Evolutionary conservation across 2,888 invertebrate species (phyloP).

Genomic region (Noctua pronuba): DNA sequence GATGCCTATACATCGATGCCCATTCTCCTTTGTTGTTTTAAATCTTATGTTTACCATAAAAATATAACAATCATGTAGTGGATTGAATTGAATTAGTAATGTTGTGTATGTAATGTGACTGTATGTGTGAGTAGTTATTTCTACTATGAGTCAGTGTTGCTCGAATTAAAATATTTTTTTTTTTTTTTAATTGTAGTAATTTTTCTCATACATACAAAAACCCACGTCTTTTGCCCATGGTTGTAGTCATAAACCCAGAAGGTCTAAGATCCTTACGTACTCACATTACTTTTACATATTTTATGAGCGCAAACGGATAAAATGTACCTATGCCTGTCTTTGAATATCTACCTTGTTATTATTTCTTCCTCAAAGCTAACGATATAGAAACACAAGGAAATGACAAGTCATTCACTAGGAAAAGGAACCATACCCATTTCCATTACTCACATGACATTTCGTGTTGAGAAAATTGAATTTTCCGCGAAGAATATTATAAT

Average conservation of each 20-base stretch:
- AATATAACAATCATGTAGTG: no score
- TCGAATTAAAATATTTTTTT: no score
- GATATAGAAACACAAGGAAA: conserved; percentile 38
- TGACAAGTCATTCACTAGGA: conserved; percentile 59
- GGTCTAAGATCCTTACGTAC: neutral
- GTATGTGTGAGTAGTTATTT: no score
- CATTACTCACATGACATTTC: conserved; percentile 77
- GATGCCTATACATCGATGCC: no score
- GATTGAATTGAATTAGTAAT: no score
- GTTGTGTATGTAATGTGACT: no score
- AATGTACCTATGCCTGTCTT: neutral
- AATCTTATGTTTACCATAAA: no score
- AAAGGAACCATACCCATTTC: conserved; percentile 41
- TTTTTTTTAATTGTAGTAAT: no score
- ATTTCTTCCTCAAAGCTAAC: conserved; percentile 17
- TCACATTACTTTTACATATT: neutral
- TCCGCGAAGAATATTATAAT: conserved; percentile 57
- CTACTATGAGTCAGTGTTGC: no score
- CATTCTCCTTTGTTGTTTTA: no score
- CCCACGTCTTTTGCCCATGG: neutral
- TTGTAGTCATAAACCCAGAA: neutral
- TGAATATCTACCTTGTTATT: neutral
- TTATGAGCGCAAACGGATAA: neutral
- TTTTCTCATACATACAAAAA: neutral
- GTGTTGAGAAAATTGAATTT: conserved; percentile 78